phyloP scores from a whole-genome alignment of 1,140 invertebrate species.

The Caerostris darwini region DNA sequence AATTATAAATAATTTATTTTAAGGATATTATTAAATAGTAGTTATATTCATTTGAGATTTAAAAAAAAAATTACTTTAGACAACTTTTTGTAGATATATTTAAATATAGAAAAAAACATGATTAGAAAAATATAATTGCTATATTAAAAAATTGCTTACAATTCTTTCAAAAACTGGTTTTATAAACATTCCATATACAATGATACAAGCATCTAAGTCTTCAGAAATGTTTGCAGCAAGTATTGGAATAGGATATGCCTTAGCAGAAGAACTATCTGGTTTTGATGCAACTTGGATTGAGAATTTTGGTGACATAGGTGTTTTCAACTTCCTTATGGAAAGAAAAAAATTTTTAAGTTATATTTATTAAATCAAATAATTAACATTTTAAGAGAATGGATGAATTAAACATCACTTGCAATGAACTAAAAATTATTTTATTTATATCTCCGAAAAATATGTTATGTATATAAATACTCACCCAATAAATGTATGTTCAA shows the following conservation, averaged over 20 bases:
- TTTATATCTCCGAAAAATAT: background rate
- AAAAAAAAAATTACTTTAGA: no score
- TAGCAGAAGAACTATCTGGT: background rate
- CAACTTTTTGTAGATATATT: no score
- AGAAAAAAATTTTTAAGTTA: background rate
- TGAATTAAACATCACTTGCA: no score
- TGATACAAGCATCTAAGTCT: slow-evolving; percentile 15
- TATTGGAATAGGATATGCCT: slow-evolving; percentile 40
- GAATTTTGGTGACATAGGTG: slow-evolving; percentile 50
- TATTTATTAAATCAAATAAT: slow-evolving; percentile 1
- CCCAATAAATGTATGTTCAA: slow-evolving; percentile 66
- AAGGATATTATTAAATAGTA: no score
- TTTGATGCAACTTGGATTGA: slow-evolving; percentile 54
- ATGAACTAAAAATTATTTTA: no score
- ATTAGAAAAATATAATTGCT: background rate
- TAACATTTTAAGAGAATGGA: background rate
- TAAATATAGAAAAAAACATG: background rate
- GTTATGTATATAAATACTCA: background rate
- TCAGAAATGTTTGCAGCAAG: slow-evolving; percentile 40
- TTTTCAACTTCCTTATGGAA: slow-evolving; percentile 52
- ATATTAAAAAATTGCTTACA: slow-evolving; percentile 16
- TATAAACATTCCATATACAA: slow-evolving; percentile 64
- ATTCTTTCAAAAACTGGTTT: slow-evolving; percentile 67
- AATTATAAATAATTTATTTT: no score
- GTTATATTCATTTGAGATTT: no score